Percentiles rank a stretch among this genome's conserved stretches.
Conservation (phyloP, 2,797 vertebrate genomes). For the Gambelia wislizenii region DNA sequence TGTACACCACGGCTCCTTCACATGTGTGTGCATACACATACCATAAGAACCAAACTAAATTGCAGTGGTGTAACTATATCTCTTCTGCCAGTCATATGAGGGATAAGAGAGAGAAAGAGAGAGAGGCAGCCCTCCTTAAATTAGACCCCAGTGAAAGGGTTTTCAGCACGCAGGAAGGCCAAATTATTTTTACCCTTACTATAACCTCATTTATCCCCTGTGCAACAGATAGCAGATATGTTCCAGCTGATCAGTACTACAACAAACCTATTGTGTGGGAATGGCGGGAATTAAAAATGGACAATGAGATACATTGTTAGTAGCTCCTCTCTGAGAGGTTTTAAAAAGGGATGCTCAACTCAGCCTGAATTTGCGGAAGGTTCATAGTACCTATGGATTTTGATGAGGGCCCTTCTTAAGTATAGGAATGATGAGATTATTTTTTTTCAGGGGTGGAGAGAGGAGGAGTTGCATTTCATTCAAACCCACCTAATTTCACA, state of each 20-base stretch:
- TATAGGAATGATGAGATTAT: too few species aligned
- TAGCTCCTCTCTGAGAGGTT: conserved; percentile 24
- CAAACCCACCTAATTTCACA: too few species aligned
- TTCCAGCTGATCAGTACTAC: conserved; percentile 63
- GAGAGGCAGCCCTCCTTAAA: conserved; percentile 8
- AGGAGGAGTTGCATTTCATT: too few species aligned
- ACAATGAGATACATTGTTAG: conserved; percentile 60
- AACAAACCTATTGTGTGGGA: conserved; percentile 60
- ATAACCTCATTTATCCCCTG: conserved; percentile 55
- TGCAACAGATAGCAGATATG: conserved; percentile 47
- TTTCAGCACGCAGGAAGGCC: conserved; percentile 71
- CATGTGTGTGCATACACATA: not conserved
- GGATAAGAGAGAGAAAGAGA: not conserved
- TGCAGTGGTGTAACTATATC: conserved; percentile 29
- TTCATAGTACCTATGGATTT: not conserved
- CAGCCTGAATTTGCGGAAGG: not conserved
- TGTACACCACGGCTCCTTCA: not conserved
- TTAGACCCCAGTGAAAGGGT: conserved; percentile 53
- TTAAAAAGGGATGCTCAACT: not conserved
- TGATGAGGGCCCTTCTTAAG: too few species aligned
- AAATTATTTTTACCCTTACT: conserved; percentile 59
- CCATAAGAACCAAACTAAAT: not conserved
- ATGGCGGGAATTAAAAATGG: conserved; percentile 25
- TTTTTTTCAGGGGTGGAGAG: too few species aligned
- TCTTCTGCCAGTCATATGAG: not conserved